These are phyloP conservation scores for Xanthia togata DNA, from an alignment of 2,888 invertebrate species.

Conservation along the genomic window DNA sequence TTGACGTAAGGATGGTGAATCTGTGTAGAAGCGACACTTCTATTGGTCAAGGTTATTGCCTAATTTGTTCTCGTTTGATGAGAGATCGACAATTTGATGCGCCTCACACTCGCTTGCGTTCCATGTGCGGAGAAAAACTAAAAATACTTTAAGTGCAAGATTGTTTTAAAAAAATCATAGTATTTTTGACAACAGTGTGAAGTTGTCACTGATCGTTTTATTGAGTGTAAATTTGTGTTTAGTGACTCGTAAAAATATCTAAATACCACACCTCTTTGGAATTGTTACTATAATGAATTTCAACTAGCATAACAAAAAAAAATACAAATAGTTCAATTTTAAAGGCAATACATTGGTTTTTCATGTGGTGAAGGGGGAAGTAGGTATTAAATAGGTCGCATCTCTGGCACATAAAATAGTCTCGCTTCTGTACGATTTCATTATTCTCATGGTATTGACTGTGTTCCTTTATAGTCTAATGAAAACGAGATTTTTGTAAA, in stretches of 20 bases:
- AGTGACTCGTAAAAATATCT: background rate
- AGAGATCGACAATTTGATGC: background rate
- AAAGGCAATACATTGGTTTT: background rate
- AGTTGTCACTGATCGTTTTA: background rate
- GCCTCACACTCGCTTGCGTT: background rate
- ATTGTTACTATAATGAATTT: background rate
- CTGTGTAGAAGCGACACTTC: constrained; percentile 47
- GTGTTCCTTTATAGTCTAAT: constrained; percentile 80
- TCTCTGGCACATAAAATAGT: background rate
- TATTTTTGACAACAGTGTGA: background rate
- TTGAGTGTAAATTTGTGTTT: background rate
- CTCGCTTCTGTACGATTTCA: constrained; percentile 60
- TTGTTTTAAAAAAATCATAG: background rate
- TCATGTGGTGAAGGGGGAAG: background rate
- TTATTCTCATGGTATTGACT: constrained; percentile 67
- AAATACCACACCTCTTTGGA: background rate
- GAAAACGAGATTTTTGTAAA: constrained; percentile 71
- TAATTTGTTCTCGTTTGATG: constrained; percentile 9
- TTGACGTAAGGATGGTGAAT: constrained; percentile 47
- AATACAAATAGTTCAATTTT: too few relatives aligned
- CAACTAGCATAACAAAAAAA: background rate
- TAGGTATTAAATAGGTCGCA: background rate
- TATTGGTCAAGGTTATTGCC: background rate
- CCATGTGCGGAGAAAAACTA: background rate
- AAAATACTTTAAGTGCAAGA: too few relatives aligned